phyloP scores from a whole-genome alignment of 1,140 invertebrate species.

The Rhizoglyphus robini region DNA sequence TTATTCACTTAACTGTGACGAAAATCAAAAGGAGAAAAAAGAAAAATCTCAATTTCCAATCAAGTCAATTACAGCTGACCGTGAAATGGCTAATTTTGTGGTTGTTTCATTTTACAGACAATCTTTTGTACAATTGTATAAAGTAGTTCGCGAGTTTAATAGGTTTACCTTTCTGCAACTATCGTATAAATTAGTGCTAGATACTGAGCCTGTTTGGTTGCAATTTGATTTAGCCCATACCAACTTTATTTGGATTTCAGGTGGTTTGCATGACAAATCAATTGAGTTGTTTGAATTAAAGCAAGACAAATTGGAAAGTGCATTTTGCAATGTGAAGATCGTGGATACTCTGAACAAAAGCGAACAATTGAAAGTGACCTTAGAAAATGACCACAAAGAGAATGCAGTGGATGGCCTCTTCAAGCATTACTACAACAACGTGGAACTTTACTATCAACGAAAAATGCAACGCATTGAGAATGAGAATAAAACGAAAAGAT shows the following conservation, averaged over 20 bases:
- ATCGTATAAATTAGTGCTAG: neutral
- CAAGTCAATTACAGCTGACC: constrained; percentile 3
- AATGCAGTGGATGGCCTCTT: constrained; percentile 21
- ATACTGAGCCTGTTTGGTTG: neutral
- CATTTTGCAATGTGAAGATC: neutral
- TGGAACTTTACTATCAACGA: constrained; percentile 25
- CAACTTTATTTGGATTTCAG: constrained; percentile 10
- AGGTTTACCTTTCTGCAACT: constrained; percentile 17
- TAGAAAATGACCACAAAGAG: neutral
- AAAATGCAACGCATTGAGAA: constrained; percentile 24
- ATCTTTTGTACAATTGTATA: neutral
- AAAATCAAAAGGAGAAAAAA: constrained; percentile 9
- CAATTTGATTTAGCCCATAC: constrained; percentile 13
- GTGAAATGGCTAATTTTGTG: neutral
- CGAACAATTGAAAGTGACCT: neutral
- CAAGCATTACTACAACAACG: constrained; percentile 25
- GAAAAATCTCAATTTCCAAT: constrained; percentile 5
- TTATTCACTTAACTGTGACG: neutral
- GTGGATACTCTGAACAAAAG: neutral
- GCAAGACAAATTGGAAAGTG: neutral
- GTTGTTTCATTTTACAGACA: constrained; percentile 13
- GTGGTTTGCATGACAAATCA: neutral
- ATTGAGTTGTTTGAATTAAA: neutral
- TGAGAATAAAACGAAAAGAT: constrained; percentile 7
- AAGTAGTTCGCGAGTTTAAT: neutral